These are phyloP conservation scores for Rhabdophis nuchalis DNA, from an alignment of 2,797 vertebrate genomes.

Conservation along the genomic window DNA sequence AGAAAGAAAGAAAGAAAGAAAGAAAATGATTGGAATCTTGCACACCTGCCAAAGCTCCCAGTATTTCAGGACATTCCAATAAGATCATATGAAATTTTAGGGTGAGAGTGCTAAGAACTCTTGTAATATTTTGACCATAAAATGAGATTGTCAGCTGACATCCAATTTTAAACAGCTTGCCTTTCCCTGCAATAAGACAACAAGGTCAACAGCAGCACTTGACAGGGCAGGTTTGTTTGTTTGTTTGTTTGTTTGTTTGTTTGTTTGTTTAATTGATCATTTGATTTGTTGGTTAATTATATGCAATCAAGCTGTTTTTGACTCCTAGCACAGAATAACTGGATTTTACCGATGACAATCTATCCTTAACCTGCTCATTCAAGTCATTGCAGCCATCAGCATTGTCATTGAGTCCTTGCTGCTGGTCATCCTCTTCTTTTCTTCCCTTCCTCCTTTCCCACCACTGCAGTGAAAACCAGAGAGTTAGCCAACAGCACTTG, in stretches of 20 bases:
- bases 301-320: neutral
- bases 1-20: neutral
- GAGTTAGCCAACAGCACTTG: neutral
- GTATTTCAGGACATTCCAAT: neutral
- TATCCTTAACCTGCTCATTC: neutral
- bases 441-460: neutral
- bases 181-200: neutral
- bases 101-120: neutral
- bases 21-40: neutral
- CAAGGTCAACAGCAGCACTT: neutral
- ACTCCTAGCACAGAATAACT: neutral
- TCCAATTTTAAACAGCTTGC: neutral
- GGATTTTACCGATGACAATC: neutral
- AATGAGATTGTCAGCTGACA: neutral
- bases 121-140: neutral
- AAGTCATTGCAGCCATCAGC: neutral
- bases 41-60: neutral
- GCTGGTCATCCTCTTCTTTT: neutral
- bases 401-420: neutral
- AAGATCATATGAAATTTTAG: neutral
- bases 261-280: neutral
- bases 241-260: neutral
- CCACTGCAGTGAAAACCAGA: neutral
- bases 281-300: neutral
- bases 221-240: neutral